Evolutionary conservation across 2,797 vertebrate species (phyloP), one percentile per base, ranked within the genome.

Genomic region (Hippoglossus hippoglossus): DNA sequence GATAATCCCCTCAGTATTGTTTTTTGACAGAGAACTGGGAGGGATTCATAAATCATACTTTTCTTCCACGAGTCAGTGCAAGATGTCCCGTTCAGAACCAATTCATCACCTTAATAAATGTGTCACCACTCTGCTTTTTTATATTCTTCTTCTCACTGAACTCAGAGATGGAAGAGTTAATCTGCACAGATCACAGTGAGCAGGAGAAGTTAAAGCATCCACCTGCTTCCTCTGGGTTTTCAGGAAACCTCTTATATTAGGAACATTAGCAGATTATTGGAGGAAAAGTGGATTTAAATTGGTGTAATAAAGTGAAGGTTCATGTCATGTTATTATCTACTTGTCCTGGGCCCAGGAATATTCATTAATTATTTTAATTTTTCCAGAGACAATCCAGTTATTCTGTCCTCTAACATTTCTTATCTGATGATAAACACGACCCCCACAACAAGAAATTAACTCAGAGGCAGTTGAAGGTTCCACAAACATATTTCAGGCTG

Each of bases 71-170:
- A 77, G 67, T 73, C 72, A 31, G 77, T 52, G 81, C 77, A 87
- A 84, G 76, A 81, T 77, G 84, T 87, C 77, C 46, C 36, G 50
- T 83, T 71, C 61, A 81, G 68, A 83, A 81, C 80, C 72, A 65
- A 90, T 91, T 89, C 78, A 85, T 91, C 86, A 89, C 73, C 64
- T 80, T 81, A 83, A 83, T 83, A 82, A 86, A 89, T 28, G 63
- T 77, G 77, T 82, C 80, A 87, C 25, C n/a, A 0, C 75, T 2
- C 5, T 19, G 57, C 53, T 64, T 67, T 67, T 53, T 74, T 19
- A 53, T 16, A 53, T 53, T 53, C 24, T 25, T 12, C 11, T 26
- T 26, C 2, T 25, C 44, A 4, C 44, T 19, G 18, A 47, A 19
- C 1, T 19, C 18, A 19, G 18, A 47, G 44, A 47, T 6, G 18